phyloP scores from a whole-genome alignment of 2,113 vertebrate genomes.

The Leiothrix lutea region DNA sequence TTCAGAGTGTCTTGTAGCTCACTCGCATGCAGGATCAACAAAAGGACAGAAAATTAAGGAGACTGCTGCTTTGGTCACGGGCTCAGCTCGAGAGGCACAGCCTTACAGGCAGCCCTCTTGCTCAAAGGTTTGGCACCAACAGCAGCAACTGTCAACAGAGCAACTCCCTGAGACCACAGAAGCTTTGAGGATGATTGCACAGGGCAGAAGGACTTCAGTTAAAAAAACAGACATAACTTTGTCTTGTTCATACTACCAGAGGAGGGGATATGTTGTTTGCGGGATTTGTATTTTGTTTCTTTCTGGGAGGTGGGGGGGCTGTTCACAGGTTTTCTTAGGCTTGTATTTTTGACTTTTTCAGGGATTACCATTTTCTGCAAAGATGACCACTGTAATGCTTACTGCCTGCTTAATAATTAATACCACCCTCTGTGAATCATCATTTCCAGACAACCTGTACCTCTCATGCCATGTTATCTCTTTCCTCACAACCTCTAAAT shows the following conservation, averaged over 20 bases:
- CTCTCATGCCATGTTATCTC: neutral
- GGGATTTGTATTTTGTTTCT: neutral
- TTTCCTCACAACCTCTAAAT: neutral
- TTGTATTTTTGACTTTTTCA: neutral
- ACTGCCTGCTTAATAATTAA: slow-evolving; percentile 36
- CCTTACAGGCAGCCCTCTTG: neutral
- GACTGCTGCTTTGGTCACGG: neutral
- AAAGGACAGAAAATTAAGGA: neutral
- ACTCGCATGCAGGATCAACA: neutral
- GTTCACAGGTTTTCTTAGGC: neutral
- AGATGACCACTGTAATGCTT: neutral
- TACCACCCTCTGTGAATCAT: neutral
- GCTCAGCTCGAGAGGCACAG: neutral
- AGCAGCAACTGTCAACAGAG: neutral
- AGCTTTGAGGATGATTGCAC: neutral
- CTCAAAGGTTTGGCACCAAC: neutral
- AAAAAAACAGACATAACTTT: neutral
- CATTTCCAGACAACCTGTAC: neutral
- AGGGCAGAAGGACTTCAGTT: neutral
- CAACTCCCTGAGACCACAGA: neutral
- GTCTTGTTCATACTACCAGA: neutral
- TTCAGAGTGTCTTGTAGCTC: neutral
- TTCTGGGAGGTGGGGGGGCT: neutral
- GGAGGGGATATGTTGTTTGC: neutral
- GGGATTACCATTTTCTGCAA: neutral